Base-by-base conservation (phyloP, 2,888 invertebrate genomes). In the Aphidius colemani region DNA sequence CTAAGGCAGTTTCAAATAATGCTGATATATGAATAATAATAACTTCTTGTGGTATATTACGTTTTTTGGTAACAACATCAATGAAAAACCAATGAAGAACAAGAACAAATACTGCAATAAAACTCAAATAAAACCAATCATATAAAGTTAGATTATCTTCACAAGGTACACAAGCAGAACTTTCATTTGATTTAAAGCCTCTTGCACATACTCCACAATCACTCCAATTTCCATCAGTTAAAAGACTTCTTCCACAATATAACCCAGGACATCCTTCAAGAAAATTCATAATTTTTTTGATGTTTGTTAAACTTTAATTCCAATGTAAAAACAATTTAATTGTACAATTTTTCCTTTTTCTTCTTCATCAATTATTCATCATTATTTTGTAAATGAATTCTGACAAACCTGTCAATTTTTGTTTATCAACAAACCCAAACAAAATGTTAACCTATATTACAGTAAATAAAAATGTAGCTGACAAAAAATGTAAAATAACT, bases 51-150 rank as follows among this genome's bases (percentile, higher is more conserved):
- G 88, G 90, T 70, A 94, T 92, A 82, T 87, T 90, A 78, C 92
- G 88, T 69, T 89, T 86, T 81, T 89, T 87, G 49, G 92, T 88
- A 13, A 91, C 89, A 85, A 89, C 86, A 79, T 97, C 96, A 61
- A 98, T 96, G 76, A 93, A 95, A 79, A 94, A 94, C 89, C 94
- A 94, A 82, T 98, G 96, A 63, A 97, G 84, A 53, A 96, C 90
- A 50, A 98, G 83, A 0, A 96, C 93, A 51, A 96, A 80, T 11
- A 97, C 82, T 0, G 92, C 94, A 94, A 98, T 96, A 77, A 98
- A 98, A 1, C 95, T 94, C 30, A 98, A 87, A 80, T 95, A 96
- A 53, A 97, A 86, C 93, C 95, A 96, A 75, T 97, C 97, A 77
- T 98, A 97, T 49, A 94, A 86, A 10, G 88, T 86, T 0, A 95